A percentile compares a stretch with the other conserved stretches of the same genome.
Evolutionary conservation across 2,888 invertebrate species (phyloP).

Genomic region (Kuschelorhynchus macadamiae): DNA sequence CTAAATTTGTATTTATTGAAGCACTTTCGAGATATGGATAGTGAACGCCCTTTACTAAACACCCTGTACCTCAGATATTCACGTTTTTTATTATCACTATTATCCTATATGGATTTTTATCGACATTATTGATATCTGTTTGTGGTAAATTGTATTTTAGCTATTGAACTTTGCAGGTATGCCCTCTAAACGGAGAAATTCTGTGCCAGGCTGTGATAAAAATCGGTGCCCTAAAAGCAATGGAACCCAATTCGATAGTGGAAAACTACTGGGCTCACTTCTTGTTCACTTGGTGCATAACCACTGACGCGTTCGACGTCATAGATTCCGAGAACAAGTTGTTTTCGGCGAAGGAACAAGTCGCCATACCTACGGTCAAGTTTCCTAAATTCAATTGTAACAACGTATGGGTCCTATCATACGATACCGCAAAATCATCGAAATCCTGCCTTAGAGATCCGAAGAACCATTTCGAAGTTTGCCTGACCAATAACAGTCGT

Average conservation of each 20-base stretch:
- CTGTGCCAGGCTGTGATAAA: slow-evolving; percentile 68
- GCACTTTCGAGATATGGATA: too few species aligned
- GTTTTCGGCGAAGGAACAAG: slow-evolving; percentile 57
- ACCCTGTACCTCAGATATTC: too few species aligned
- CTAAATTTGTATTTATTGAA: too few species aligned
- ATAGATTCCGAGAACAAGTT: slow-evolving; percentile 63
- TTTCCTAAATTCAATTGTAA: slow-evolving; percentile 54
- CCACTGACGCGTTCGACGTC: slow-evolving; percentile 64
- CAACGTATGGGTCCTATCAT: slow-evolving; percentile 63
- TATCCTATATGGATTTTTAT: too few species aligned
- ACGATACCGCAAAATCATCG: slow-evolving; percentile 57
- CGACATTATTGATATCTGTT: too few species aligned
- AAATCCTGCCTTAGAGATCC: slow-evolving; percentile 64
- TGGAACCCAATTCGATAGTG: slow-evolving; percentile 59
- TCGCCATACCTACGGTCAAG: slow-evolving; percentile 54
- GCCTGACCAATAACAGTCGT: background rate
- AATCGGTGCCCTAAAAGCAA: slow-evolving; percentile 64
- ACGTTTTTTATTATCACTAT: too few species aligned
- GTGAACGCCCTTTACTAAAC: too few species aligned
- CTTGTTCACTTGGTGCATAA: slow-evolving; percentile 67
- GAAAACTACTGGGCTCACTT: slow-evolving; percentile 64
- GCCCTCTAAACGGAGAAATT: slow-evolving; percentile 67
- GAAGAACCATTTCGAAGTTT: slow-evolving; percentile 40
- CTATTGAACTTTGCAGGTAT: slow-evolving; percentile 61
- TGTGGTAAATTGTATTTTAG: background rate